Evolutionary conservation across 2,888 invertebrate species (phyloP).

Genomic region (Nycteola revayana): DNA sequence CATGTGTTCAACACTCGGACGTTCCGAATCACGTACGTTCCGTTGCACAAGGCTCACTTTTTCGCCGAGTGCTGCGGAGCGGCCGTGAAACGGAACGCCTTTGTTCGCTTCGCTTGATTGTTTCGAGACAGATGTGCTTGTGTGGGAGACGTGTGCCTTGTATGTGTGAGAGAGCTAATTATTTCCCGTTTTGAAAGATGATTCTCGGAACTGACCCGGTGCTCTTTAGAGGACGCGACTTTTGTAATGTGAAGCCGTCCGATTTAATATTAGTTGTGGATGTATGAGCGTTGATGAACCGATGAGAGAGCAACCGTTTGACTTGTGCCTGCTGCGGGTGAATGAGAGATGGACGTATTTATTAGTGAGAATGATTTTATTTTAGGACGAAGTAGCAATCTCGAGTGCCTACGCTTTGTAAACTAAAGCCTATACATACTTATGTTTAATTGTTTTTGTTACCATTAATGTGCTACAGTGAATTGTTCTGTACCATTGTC

Average conservation of each 20-base stretch:
- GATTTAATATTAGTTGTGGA: constrained; percentile 53
- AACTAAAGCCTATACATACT: constrained; percentile 74
- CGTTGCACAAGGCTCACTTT: constrained; percentile 79
- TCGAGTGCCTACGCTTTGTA: constrained; percentile 83
- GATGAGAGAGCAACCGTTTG: constrained; percentile 44
- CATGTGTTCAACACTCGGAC: constrained; percentile 78
- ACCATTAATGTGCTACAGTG: constrained; percentile 77
- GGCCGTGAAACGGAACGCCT: constrained; percentile 46
- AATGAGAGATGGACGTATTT: constrained; percentile 71
- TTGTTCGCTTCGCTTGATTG: constrained; percentile 55
- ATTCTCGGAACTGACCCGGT: constrained; percentile 78
- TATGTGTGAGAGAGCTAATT: constrained; percentile 54
- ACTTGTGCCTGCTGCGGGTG: constrained; percentile 47
- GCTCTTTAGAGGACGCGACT: constrained; percentile 75
- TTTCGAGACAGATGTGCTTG: constrained; percentile 54
- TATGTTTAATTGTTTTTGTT: constrained; percentile 81
- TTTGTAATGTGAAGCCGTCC: constrained; percentile 75
- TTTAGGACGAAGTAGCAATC: constrained; percentile 78
- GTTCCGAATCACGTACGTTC: constrained; percentile 75
- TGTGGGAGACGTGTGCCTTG: constrained; percentile 61
- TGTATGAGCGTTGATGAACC: constrained; percentile 45
- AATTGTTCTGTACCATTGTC: constrained; percentile 76
- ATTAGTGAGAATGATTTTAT: constrained; percentile 78
- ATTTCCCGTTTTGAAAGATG: constrained; percentile 55
- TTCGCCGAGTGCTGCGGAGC: constrained; percentile 58